Base-by-base conservation (phyloP, 2,797 vertebrate genomes). In the Mormyrops boulengeri region DNA sequence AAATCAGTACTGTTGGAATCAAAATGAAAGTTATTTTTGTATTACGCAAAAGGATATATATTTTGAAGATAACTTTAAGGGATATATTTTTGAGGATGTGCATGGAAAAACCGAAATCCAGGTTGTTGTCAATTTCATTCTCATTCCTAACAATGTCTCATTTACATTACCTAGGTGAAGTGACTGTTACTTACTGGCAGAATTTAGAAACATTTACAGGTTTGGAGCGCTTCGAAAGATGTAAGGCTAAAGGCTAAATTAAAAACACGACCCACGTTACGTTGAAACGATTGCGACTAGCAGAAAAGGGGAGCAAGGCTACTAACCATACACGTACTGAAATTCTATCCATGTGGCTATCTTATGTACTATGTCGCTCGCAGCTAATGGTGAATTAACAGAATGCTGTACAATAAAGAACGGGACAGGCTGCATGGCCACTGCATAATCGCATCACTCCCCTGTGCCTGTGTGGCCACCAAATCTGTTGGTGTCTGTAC, bases 41-140 rank as follows among this genome's bases (percentile, higher is more conserved):
- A 82, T 47, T 82, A 22, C 6, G 41, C 8, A 82, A 47, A 82
- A 82, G 41, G 38, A 82, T 82, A 82, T 82, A 82, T 82, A 82
- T 82, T 82, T 82, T 82, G 77, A 82, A 82, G 41, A 82, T 82
- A 80, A 80, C 19, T 41, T 82, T 41, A 47, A 82, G 77, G 38
- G 77, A 47, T 44, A 82, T 82, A 82, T 82, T 82, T 47, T 82
- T 41, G 41, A 82, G 38, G 77, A 44, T n/a, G 38, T 82, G 49
- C 84, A 50, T 30, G 47, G 9, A 22, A 85, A 47, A 50, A 34
- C 22, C 3, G 12, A 34, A 50, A 53, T 85, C 44, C n/a, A 52
- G 84, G 84, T 22, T 26, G 41, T 85, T 85, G 19, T 52, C 84
- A 30, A 14, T 14, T 85, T 85, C 47, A 53, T 85, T 50, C 47